Evolutionary conservation across 2,113 vertebrate species (phyloP).

Genomic region (Ceratotherium simum): DNA sequence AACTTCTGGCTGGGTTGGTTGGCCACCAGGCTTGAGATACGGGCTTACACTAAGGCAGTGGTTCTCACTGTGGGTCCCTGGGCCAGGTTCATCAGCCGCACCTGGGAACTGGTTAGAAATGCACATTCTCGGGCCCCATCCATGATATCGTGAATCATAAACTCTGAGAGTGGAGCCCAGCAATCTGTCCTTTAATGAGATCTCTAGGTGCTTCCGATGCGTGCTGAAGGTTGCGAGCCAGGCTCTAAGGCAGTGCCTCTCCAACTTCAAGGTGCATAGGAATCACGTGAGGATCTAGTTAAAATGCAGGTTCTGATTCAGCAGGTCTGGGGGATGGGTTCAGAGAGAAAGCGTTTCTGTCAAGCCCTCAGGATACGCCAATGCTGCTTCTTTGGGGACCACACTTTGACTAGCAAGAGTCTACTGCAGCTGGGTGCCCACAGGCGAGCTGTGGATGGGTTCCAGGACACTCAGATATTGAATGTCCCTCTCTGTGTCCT

Average conservation of each 20-base stretch:
- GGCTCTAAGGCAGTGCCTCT: not conserved
- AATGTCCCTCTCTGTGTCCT: not conserved
- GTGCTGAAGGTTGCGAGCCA: not conserved
- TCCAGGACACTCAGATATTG: not conserved
- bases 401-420: not conserved
- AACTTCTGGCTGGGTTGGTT: not conserved
- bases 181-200: not conserved
- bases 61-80: not conserved
- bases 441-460: accelerated
- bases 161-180: not conserved
- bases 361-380: not conserved
- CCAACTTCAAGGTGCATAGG: not conserved
- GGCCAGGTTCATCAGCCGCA: not conserved
- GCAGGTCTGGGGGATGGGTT: not conserved
- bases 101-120: not conserved
- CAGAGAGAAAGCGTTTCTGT: not conserved
- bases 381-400: not conserved
- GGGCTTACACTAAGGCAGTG: not conserved
- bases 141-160: not conserved
- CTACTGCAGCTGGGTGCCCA: not conserved
- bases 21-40: not conserved
- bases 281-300: not conserved
- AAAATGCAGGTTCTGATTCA: not conserved
- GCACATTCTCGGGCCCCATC: not conserved
- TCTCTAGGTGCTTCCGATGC: not conserved